Evolutionary conservation across 2,888 invertebrate species (phyloP), one percentile per base, ranked within the genome.

Genomic region (Agapetus fuscipes): DNA sequence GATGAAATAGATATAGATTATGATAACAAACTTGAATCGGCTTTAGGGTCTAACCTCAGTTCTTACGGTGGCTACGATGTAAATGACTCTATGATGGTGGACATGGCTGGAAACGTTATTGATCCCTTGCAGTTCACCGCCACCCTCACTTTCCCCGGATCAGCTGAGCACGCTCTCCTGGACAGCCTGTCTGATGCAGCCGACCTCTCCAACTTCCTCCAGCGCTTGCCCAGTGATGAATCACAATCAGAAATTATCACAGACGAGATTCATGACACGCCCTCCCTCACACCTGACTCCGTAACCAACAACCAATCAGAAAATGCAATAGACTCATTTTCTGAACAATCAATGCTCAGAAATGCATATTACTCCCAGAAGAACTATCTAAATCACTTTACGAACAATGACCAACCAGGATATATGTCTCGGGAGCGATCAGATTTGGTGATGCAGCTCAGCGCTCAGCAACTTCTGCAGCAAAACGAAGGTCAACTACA

Each of bases 81-180:
- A 7, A 62, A 63, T 29, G 84, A 84, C 51, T 79, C 84, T 4
- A 85, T 89, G 75, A 87, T 88, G 72, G 84, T 85, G 10, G 86
- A 86, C 55, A 78, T 86, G 69, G 81, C 80, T 20, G 80, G 80
- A 25, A 75, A 77, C 16, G 78, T 80, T 2, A 84, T 86, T 26
- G 87, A 88, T 60, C 85, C 85, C 17, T 66, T 85, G 33, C 87
- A 86, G 53, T 87, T 89, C 57, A 80, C 83, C 6, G 85, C 84
- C 2, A 85, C 86, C 0, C 59, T 89, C 37, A 85, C 86, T 34
- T 83, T 89, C 56, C 80, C 82, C 31, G 79, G 79, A 31, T 76
- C 83, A 10, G 81, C 83, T 24, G 87, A 87, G 60, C 80, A 83
- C 52, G 73, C 79, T 2, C 66, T 88, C 34, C 68, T 88, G 49